A percentile compares a stretch with the other conserved stretches of the same genome.
These are phyloP conservation scores for Craterocephalus amniculus DNA, from an alignment of 2,797 vertebrate genomes.

Conservation along the genomic window DNA sequence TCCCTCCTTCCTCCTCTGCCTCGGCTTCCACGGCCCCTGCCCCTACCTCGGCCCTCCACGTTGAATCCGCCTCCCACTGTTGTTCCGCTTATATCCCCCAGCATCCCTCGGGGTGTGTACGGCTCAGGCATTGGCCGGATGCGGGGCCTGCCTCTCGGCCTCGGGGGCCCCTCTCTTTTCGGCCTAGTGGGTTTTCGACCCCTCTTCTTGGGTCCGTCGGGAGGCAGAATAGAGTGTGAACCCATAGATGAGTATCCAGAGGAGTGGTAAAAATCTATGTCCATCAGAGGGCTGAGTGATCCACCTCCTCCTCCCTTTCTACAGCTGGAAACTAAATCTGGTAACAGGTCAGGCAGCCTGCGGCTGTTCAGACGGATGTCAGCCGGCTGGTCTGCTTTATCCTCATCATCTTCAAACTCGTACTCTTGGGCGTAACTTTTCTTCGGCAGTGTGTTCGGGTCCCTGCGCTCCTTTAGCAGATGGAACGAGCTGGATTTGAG, in stretches of 20 bases:
- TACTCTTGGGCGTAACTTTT: conserved; percentile 97
- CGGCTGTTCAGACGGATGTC: conserved; percentile 93
- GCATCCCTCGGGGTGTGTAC: conserved; percentile 82
- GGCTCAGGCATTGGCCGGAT: conserved; percentile 89
- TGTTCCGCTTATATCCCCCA: conserved; percentile 83
- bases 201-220: conserved; percentile 89
- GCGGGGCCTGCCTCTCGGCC: conserved; percentile 89
- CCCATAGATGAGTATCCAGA: conserved; percentile 82
- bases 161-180: conserved; percentile 91
- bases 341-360: conserved; percentile 87
- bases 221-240: conserved; percentile 80
- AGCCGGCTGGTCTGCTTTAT: conserved; percentile 91
- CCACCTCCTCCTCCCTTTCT: conserved; percentile 83
- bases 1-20: conserved; percentile 87
- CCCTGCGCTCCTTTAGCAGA: conserved; percentile 89
- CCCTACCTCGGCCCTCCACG: conserved; percentile 83
- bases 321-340: conserved; percentile 94
- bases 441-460: conserved; percentile 90
- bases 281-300: conserved; percentile 88
- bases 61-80: conserved; percentile 70
- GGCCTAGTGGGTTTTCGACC: conserved; percentile 92
- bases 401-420: conserved; percentile 94
- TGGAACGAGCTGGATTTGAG: conserved; percentile 95
- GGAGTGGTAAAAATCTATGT: conserved; percentile 90
- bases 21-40: conserved; percentile 85